Percentiles rank a stretch among this genome's conserved stretches.
Evolutionary conservation across 1,140 invertebrate species (phyloP).

Genomic region (Cheumatopsyche charites): DNA sequence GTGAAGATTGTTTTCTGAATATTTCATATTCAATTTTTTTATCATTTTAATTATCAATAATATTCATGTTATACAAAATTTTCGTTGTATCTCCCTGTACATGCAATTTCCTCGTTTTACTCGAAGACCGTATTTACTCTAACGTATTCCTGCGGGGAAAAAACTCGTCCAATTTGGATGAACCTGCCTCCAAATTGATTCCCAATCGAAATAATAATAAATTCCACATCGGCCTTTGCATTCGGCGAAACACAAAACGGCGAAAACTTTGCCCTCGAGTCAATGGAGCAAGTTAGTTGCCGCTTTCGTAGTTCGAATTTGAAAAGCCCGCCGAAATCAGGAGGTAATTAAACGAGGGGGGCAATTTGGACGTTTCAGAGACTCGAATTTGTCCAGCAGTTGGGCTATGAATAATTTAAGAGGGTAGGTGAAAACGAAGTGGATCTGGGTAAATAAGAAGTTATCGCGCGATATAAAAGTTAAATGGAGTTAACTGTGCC

Average conservation of each 20-base stretch:
- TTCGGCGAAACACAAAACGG: no score
- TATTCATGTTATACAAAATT: no score
- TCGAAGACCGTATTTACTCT: no score
- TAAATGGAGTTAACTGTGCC: neutral
- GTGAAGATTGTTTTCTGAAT: no score
- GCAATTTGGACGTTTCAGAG: neutral
- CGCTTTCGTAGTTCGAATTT: no score
- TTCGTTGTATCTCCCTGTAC: no score
- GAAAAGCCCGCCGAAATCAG: neutral
- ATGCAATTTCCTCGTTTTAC: no score
- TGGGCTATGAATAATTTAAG: slow-evolving; percentile 9
- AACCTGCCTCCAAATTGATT: neutral
- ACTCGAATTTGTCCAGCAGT: neutral
- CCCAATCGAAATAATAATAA: slow-evolving; percentile 6
- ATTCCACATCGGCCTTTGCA: neutral
- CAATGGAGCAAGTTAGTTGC: no score
- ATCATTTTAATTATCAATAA: no score
- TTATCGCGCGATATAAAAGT: neutral
- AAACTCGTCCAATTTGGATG: neutral
- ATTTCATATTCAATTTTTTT: no score
- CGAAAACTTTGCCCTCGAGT: no score
- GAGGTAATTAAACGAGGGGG: slow-evolving; percentile 1
- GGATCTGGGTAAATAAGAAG: slow-evolving; percentile 1
- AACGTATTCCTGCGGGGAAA: neutral
- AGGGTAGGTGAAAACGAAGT: slow-evolving; percentile 8